These are phyloP conservation scores for Lottia gigantea DNA, from an alignment of 2,888 invertebrate species.

Conservation along the genomic window DNA sequence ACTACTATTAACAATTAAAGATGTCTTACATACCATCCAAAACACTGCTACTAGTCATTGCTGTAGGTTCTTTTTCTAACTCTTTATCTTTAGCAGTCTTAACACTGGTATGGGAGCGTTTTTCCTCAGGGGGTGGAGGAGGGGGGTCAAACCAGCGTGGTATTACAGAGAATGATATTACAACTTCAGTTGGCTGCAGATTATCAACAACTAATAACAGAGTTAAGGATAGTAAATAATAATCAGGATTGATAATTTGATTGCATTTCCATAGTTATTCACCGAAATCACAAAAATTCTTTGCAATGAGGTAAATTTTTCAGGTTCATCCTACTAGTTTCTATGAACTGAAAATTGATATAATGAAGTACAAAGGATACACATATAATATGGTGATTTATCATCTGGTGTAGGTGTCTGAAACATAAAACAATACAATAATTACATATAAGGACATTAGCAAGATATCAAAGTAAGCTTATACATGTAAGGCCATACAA, in stretches of 20 bases:
- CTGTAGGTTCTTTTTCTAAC: constrained; percentile 56
- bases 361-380: constrained; percentile 56
- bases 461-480: too few species aligned
- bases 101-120: constrained; percentile 51
- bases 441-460: too few species aligned
- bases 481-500: too few species aligned
- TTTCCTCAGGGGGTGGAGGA: constrained; percentile 47
- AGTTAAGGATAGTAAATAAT: constrained; percentile 37
- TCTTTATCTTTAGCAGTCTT: constrained; percentile 52
- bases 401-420: constrained; percentile 47
- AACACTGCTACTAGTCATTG: constrained; percentile 53
- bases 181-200: constrained; percentile 65
- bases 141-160: constrained; percentile 65
- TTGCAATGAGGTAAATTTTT: too few species aligned
- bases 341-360: too few species aligned
- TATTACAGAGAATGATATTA: constrained; percentile 63
- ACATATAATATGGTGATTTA: constrained; percentile 57
- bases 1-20: too few species aligned
- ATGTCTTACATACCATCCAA: constrained; percentile 41
- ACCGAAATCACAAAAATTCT: too few species aligned
- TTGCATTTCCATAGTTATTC: too few species aligned
- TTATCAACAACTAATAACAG: constrained; percentile 63
- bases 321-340: too few species aligned
- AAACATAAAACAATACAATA: constrained; percentile 12
- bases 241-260: too few species aligned